phyloP scores from a whole-genome alignment of 2,888 invertebrate species.

The Exephanes ischioxanthus region DNA sequence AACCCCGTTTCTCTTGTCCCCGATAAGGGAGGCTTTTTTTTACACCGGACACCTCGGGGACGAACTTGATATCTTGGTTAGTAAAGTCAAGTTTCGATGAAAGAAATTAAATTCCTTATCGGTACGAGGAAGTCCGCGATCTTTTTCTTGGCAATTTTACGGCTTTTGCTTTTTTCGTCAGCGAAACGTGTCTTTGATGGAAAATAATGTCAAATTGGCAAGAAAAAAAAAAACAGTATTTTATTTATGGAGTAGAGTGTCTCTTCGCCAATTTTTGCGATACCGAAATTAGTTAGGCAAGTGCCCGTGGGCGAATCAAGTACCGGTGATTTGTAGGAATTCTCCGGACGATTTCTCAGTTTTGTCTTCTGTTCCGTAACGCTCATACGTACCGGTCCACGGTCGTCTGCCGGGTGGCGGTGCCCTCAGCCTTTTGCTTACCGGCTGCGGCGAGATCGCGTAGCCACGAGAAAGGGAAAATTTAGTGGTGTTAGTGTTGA shows the following conservation, averaged over 20 bases:
- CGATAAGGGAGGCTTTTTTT: constrained; percentile 1
- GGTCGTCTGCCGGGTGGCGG: constrained; percentile 12
- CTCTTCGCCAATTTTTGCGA: too few relatives aligned
- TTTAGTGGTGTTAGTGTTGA: constrained; percentile 9
- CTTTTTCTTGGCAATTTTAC: neutral
- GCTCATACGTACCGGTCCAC: neutral
- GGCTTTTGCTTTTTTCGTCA: too few relatives aligned
- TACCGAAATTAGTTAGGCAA: too few relatives aligned
- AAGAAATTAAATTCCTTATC: neutral
- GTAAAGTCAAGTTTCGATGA: neutral
- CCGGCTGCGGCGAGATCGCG: constrained; percentile 29
- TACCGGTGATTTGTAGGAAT: neutral
- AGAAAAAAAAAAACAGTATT: neutral
- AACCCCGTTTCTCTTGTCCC: neutral
- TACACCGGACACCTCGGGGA: constrained; percentile 16
- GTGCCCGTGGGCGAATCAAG: too few relatives aligned
- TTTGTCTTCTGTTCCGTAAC: constrained; percentile 30
- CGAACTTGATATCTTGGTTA: neutral
- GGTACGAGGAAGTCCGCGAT: neutral
- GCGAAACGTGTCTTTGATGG: neutral
- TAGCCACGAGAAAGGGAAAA: constrained; percentile 44
- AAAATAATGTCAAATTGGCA: neutral
- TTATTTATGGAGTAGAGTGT: too few relatives aligned
- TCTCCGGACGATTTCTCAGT: constrained; percentile 17
- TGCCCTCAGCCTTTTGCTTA: constrained; percentile 58